Base-by-base conservation (phyloP, 2,888 invertebrate genomes). In the Trichopoda pennipes region DNA sequence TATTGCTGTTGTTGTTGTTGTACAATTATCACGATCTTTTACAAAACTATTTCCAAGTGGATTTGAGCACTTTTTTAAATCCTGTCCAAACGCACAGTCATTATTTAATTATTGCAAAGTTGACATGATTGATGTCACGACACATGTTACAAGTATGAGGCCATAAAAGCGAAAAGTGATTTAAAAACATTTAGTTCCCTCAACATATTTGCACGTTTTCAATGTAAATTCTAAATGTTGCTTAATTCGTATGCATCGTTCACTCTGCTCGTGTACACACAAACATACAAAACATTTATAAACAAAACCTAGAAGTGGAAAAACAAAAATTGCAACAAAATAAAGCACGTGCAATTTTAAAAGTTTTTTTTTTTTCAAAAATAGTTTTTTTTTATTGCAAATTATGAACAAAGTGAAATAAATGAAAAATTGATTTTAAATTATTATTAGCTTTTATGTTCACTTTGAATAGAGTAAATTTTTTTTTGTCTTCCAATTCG, bases 61-160 rank as follows among this genome's bases (percentile, higher is more conserved):
- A 23, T 12, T 66, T n/a, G n/a, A 28, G 55, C 35, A 55, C 76
- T 38, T 77, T 77, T n/a, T 49, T 56, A 38, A 3, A 47, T 1
- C 12, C 77, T 77, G 68, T 1, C 32, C 1, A 3, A 63, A 64
- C 68, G 68, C 68, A 80, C 42, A 55, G 47, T 49, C 55, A 70
- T 70, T 63, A 61, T 53, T 77, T 70, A 77, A 70, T 77, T 63
- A 63, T 56, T n/a, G 38, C 47, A 60, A 51, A 56, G 63, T 78
- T 66, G 75, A 76, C 80, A 72, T 79, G 82, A 82, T 82, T 66
- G 61, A 79, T 82, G 72, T 75, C 79, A 75, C 78, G 82, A 82
- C 79, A 82, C 58, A 79, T 82, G 72, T 63, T n/a, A 28, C 44
- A 58, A 66, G 73, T 70, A 61, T 58, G 23, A 66, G 69, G 32